Conservation (phyloP, 2,888 invertebrate genomes). For the Cryptocheilus praepositus region DNA sequence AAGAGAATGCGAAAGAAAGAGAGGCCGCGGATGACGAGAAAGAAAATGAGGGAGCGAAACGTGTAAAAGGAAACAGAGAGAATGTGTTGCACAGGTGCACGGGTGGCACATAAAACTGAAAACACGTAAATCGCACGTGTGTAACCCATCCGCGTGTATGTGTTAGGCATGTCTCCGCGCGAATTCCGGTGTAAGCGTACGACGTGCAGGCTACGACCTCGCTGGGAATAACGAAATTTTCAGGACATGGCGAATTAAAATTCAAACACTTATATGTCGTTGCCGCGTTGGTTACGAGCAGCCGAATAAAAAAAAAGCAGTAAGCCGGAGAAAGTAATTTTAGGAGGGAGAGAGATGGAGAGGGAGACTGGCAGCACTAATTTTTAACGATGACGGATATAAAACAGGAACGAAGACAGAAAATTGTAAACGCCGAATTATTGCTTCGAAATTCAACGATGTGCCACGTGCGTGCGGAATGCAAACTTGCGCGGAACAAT, state of each 20-base stretch:
- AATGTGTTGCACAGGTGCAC: constrained; percentile 47
- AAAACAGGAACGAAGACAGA: too few relatives aligned
- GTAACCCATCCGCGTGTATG: constrained; percentile 5
- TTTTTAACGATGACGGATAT: too few relatives aligned
- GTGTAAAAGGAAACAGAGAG: constrained; percentile 1
- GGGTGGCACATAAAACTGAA: constrained; percentile 39
- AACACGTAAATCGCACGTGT: constrained; percentile 39
- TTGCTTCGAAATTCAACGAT: too few relatives aligned
- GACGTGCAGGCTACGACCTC: constrained; percentile 32
- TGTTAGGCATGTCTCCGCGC: constrained; percentile 12
- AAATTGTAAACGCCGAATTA: too few relatives aligned
- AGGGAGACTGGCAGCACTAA: too few relatives aligned
- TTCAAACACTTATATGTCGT: constrained; percentile 40
- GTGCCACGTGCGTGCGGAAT: too few relatives aligned
- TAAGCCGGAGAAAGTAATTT: not conserved
- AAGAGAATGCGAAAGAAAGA: constrained; percentile 13
- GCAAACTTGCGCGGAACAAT: too few relatives aligned
- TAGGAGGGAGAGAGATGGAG: too few relatives aligned
- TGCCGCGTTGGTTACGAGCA: not conserved
- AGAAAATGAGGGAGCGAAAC: not conserved
- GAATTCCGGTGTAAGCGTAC: constrained; percentile 28
- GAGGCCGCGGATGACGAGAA: constrained; percentile 18
- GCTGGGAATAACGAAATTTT: constrained; percentile 49
- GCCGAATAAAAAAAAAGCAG: constrained; percentile 11
- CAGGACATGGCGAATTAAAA: constrained; percentile 46